Evolutionary conservation across 2,113 vertebrate genomes (phyloP).

Genomic region (Clupea harengus): DNA sequence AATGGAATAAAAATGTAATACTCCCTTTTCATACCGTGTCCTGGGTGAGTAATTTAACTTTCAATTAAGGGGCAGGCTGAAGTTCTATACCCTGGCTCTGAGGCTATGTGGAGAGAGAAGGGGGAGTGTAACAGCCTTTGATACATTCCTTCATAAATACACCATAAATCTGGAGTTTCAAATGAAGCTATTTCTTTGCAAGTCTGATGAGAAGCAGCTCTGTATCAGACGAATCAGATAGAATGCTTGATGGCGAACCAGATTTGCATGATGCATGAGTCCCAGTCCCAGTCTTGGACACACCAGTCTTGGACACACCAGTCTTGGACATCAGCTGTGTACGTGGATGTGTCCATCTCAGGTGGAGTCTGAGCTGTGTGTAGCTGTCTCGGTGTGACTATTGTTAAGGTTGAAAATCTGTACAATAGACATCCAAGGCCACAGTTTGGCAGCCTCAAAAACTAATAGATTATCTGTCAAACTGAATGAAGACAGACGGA

Average conservation of each 20-base stretch:
- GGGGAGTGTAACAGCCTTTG: not conserved
- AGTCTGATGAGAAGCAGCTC: not conserved
- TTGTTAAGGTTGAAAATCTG: slow-evolving; percentile 31
- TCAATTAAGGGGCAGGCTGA: slow-evolving; percentile 11
- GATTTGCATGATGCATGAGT: slow-evolving; percentile 6
- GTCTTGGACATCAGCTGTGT: not conserved
- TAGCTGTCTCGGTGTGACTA: slow-evolving; percentile 27
- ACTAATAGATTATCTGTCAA: slow-evolving; percentile 56
- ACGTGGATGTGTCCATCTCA: not conserved
- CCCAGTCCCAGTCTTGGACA: not conserved
- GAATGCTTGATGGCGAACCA: slow-evolving; percentile 2
- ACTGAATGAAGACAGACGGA: slow-evolving; percentile 52
- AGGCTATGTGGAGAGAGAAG: not conserved
- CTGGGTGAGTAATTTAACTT: slow-evolving; percentile 6
- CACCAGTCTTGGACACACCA: not conserved
- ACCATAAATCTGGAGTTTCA: slow-evolving; percentile 12
- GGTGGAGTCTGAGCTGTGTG: not conserved
- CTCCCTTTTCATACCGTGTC: slow-evolving; percentile 11
- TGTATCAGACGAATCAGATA: not conserved
- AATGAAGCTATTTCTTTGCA: not conserved
- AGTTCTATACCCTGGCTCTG: not conserved
- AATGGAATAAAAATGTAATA: slow-evolving; percentile 11
- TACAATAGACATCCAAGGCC: slow-evolving; percentile 34
- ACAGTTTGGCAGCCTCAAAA: slow-evolving; percentile 41
- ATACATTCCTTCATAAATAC: slow-evolving; percentile 15